Percentiles rank a stretch among this genome's conserved stretches.
Evolutionary conservation across 2,888 invertebrate species (phyloP).

Genomic region (Dolichopus griseipennis): DNA sequence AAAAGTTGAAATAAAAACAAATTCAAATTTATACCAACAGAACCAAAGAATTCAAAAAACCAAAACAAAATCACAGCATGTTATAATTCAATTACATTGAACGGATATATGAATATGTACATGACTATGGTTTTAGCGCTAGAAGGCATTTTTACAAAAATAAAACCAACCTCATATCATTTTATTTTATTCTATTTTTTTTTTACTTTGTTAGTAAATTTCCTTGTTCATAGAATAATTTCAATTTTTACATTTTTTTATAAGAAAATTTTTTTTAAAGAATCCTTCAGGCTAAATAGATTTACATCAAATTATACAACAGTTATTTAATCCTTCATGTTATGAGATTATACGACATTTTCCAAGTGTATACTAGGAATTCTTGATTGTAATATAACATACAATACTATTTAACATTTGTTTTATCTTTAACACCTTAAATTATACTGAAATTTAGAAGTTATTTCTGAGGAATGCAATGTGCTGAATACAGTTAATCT

Average conservation of each 20-base stretch:
- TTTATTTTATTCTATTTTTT: background rate
- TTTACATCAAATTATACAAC: conserved; percentile 8
- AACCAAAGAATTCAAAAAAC: background rate
- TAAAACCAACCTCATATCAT: background rate
- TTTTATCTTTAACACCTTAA: background rate
- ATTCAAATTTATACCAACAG: no score
- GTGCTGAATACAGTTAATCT: no score
- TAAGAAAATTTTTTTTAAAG: background rate
- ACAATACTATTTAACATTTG: background rate
- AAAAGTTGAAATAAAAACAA: no score
- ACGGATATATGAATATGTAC: background rate
- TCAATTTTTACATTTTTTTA: background rate
- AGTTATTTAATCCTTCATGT: background rate
- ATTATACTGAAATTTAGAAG: background rate
- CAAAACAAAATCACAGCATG: conserved; percentile 17
- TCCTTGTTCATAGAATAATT: background rate
- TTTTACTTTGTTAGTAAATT: background rate
- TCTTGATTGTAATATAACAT: no score
- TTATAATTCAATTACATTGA: conserved; percentile 18
- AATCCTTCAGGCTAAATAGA: conserved; percentile 8
- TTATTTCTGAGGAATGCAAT: background rate
- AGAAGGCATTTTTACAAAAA: background rate
- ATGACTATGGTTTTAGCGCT: background rate
- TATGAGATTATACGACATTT: no score
- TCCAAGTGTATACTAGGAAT: no score